Conservation (phyloP, 2,797 vertebrate genomes). For the Neosilurus hyrtlii region DNA sequence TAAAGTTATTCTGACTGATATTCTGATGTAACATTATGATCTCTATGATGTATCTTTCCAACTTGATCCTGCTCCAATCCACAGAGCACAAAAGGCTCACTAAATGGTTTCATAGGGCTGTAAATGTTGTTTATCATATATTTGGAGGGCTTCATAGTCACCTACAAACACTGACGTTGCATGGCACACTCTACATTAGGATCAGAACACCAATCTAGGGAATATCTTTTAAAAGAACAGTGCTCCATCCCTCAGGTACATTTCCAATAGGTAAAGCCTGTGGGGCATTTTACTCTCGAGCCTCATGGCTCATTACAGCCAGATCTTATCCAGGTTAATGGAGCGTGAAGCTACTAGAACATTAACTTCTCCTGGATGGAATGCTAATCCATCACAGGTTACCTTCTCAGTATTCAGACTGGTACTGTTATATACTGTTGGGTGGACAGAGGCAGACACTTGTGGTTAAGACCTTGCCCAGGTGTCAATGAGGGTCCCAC, state of each 20-base stretch:
- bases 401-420: too few species aligned
- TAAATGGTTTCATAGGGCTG: background rate
- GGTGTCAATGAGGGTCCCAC: too few species aligned
- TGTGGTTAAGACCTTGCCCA: too few species aligned
- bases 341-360: too few species aligned
- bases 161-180: background rate
- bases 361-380: too few species aligned
- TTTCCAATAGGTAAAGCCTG: background rate
- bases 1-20: background rate
- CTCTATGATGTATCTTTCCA: background rate
- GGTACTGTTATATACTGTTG: too few species aligned
- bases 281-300: too few species aligned
- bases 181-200: background rate
- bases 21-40: background rate
- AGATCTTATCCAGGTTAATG: too few species aligned
- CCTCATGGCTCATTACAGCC: too few species aligned
- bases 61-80: background rate
- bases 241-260: background rate
- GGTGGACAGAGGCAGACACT: too few species aligned
- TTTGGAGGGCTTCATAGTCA: background rate
- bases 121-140: background rate
- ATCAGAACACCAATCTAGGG: background rate
- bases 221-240: background rate
- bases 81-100: background rate
- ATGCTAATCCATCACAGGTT: too few species aligned